Evolutionary conservation across 2,113 vertebrate genomes (phyloP), one percentile per base, ranked within the genome.

Genomic region (Cairina moschata): DNA sequence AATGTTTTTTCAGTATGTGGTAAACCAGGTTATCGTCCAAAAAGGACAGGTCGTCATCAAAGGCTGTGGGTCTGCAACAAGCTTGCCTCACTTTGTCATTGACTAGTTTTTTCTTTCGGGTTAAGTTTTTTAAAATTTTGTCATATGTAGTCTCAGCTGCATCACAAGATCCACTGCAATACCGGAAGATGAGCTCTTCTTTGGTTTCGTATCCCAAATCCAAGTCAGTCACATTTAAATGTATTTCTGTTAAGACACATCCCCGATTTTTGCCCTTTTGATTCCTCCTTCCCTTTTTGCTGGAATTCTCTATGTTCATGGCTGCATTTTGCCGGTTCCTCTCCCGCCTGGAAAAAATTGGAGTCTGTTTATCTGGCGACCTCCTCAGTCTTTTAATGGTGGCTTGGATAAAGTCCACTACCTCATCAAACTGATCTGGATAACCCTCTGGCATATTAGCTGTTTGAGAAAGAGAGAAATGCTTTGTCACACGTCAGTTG

Each of bases 1-100:
- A 99, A 98, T 99, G 99, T 98, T 99, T 99, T 97, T 98, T 99
- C 93, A 99, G 97, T 73, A 99, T 99, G 97, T 99, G 99, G 97
- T 99, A 99, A 98, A 98, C 99, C 92, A 99, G 97, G 78, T 98
- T 98, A 93, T 99, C 99, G 15, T 99, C 99, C 98, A 99, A 94
- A 97, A 99, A 99, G 1, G 99, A 99, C 76, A 99, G 96, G 98
- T 99, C 99, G 11, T 99, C 99, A 15, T 99, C 99, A 23, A 99
- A 99, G 29, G 99, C 98, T 52, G 98, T 98, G 36, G 99, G 99
- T 95, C 99, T 98, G 94, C 99, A 99, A 96, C 99, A 99, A 83
- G 99, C 99, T 86, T 98, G 98, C 95, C 98, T 99, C 5, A 98
- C 98, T 97, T 98, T 98, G 97, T 99, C 99, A 94, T 98, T 99